Conservation (phyloP, 1,140 invertebrate species). For the Aleiodes sp. region DNA sequence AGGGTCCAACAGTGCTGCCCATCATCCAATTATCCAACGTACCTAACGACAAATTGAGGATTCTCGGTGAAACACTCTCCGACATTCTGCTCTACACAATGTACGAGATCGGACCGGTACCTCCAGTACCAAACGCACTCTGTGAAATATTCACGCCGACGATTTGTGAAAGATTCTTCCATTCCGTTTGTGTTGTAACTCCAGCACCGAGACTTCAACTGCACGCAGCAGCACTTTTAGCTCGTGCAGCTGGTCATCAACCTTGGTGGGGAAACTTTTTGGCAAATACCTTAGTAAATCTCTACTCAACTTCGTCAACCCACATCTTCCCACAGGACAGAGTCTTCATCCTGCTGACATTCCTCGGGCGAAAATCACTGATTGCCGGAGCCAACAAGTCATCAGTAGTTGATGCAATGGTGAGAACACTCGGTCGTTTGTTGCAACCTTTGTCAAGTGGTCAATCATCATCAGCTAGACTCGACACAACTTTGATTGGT, state of each 20-base stretch:
- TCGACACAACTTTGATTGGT: slow-evolving; percentile 72
- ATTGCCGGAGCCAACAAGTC: slow-evolving; percentile 70
- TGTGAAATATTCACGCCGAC: slow-evolving; percentile 69
- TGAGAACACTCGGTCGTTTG: slow-evolving; percentile 69
- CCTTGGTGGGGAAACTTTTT: slow-evolving; percentile 91
- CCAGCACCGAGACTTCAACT: slow-evolving; percentile 74
- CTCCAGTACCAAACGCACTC: slow-evolving; percentile 64
- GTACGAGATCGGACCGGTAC: slow-evolving; percentile 68
- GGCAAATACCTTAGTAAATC: slow-evolving; percentile 78
- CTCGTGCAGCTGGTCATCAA: slow-evolving; percentile 80
- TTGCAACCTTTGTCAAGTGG: slow-evolving; percentile 66
- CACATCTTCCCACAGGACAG: slow-evolving; percentile 87
- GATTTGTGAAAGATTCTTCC: slow-evolving; percentile 76
- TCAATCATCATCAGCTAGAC: slow-evolving; percentile 53
- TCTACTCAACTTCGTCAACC: slow-evolving; percentile 82
- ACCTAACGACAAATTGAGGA: slow-evolving; percentile 80
- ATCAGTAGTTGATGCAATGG: slow-evolving; percentile 72
- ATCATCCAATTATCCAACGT: slow-evolving; percentile 68
- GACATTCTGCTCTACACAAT: slow-evolving; percentile 79
- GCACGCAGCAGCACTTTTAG: slow-evolving; percentile 78
- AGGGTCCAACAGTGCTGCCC: slow-evolving; percentile 52
- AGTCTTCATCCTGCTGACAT: slow-evolving; percentile 86
- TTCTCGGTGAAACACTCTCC: slow-evolving; percentile 81
- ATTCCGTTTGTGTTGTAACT: slow-evolving; percentile 70
- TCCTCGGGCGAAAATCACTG: slow-evolving; percentile 85